These are phyloP conservation scores for Falcunculus frontatus DNA, from an alignment of 2,113 vertebrate genomes.

Conservation along the genomic window DNA sequence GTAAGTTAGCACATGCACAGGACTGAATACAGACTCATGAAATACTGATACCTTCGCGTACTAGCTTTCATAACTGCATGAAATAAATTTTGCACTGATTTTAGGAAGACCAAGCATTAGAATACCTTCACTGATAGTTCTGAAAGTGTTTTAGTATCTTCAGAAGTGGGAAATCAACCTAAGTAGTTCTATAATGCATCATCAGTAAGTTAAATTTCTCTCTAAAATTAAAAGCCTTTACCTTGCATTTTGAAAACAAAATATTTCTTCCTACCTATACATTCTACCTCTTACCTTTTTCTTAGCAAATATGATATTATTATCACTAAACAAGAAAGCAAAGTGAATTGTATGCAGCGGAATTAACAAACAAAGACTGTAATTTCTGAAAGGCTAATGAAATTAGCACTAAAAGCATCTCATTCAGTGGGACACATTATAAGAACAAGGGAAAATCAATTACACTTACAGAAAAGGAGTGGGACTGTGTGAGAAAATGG, in stretches of 20 bases:
- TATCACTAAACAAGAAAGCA: not conserved
- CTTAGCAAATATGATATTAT: not conserved
- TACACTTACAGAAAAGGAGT: not conserved
- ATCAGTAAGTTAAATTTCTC: not conserved
- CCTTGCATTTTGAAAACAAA: not conserved
- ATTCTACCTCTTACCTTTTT: not conserved
- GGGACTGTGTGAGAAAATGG: not conserved
- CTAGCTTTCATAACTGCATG: not conserved
- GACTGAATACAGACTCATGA: not conserved
- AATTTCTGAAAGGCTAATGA: not conserved
- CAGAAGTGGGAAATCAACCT: not conserved
- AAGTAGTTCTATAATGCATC: not conserved
- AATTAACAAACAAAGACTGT: not conserved
- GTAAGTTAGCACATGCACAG: not conserved
- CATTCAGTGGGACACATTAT: not conserved
- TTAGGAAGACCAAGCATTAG: not conserved
- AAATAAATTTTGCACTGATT: not conserved
- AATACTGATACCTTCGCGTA: not conserved
- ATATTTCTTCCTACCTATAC: not conserved
- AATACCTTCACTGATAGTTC: conserved; percentile 30
- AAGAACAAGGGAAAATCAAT: not conserved
- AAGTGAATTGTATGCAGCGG: not conserved
- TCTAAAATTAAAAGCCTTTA: not conserved
- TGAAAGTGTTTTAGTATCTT: conserved; percentile 4
- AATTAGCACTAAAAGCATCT: not conserved